Evolutionary conservation across 2,113 vertebrate genomes (phyloP).

Genomic region (Arenaria interpres): DNA sequence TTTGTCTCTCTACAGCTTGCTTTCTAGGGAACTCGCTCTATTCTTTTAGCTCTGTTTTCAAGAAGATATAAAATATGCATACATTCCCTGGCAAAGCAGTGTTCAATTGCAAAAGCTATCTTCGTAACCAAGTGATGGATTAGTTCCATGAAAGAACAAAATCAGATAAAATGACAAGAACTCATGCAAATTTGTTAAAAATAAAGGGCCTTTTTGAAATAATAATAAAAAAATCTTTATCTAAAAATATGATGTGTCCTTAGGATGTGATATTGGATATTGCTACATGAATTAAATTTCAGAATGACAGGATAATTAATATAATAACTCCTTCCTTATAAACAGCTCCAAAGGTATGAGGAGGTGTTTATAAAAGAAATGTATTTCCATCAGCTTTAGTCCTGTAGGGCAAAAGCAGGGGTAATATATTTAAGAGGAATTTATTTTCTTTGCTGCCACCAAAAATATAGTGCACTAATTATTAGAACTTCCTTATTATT

Average conservation of each 20-base stretch:
- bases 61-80: not conserved
- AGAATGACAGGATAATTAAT: conserved; percentile 42
- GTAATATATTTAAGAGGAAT: not conserved
- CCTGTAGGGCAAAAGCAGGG: not conserved
- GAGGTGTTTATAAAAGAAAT: not conserved
- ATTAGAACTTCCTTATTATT: not conserved
- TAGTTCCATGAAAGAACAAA: not conserved
- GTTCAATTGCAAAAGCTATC: not conserved
- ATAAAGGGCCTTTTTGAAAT: not conserved
- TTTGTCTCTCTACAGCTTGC: not conserved
- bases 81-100: not conserved
- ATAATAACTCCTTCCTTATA: conserved; percentile 21
- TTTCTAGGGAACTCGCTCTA: not conserved
- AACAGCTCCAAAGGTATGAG: conserved; percentile 5
- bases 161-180: conserved; percentile 18
- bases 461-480: not conserved
- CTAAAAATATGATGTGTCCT: not conserved
- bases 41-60: conserved; percentile 2
- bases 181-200: conserved; percentile 4
- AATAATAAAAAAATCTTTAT: not conserved
- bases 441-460: not conserved
- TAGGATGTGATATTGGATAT: not conserved
- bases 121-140: conserved; percentile 11
- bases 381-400: conserved; percentile 15
- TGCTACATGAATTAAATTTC: conserved; percentile 44